A percentile compares a stretch with the other conserved stretches of the same genome.
Conservation (phyloP, 1,140 invertebrate genomes). For the Drosophila oshimai region DNA sequence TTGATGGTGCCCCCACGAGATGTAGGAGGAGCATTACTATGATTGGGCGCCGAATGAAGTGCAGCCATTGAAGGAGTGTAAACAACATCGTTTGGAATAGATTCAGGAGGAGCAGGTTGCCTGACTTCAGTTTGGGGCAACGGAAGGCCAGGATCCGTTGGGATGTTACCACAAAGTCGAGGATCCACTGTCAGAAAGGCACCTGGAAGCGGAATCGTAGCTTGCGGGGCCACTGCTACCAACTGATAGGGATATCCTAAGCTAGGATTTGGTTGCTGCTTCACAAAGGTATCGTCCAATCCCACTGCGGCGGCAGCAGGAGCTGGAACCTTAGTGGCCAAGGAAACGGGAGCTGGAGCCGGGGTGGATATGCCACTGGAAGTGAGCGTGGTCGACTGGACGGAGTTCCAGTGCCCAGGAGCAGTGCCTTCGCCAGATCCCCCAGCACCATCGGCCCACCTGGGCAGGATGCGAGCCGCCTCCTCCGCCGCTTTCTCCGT, state of each 20-base stretch:
- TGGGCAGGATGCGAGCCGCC: conserved; percentile 39
- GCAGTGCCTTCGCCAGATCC: not conserved
- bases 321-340: no score
- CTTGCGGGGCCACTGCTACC: not conserved
- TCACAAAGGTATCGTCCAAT: no score
- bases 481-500: conserved; percentile 48
- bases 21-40: no score
- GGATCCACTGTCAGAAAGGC: not conserved
- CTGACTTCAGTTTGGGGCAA: no score
- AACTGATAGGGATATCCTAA: not conserved
- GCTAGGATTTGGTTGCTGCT: not conserved
- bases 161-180: not conserved
- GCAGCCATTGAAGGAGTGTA: no score
- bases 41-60: no score
- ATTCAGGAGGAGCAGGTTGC: no score
- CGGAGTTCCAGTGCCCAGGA: not conserved
- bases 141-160: not conserved
- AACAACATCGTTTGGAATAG: no score
- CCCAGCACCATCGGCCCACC: conserved; percentile 15
- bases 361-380: not conserved
- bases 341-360: not conserved
- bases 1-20: no score
- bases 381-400: not conserved
- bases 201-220: not conserved
- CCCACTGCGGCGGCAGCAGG: not conserved